Evolutionary conservation across 2,888 invertebrate genomes (phyloP).

Genomic region (Mechanitis mazaeus): DNA sequence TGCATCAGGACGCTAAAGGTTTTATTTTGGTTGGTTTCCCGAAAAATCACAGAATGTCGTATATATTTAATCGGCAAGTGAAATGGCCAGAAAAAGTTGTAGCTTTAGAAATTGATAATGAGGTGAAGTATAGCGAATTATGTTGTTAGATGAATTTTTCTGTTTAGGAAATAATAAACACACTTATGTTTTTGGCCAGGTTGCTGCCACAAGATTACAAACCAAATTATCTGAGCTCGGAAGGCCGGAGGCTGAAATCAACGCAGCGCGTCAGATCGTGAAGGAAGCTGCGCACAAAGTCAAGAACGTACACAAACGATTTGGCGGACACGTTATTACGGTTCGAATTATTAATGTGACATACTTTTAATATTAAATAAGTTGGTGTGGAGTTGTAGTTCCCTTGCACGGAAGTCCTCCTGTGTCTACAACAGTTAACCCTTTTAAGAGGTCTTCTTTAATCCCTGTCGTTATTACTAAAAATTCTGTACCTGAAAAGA

Average conservation of each 20-base stretch:
- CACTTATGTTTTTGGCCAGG: conserved; percentile 34
- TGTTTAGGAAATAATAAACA: too few relatives aligned
- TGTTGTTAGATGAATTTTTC: too few relatives aligned
- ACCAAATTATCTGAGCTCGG: conserved; percentile 66
- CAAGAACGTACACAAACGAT: conserved; percentile 64
- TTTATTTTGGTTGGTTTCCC: conserved; percentile 77
- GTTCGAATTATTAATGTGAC: conserved; percentile 15
- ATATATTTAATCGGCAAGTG: conserved; percentile 65
- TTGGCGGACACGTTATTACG: conserved; percentile 52
- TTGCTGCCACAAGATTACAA: conserved; percentile 64
- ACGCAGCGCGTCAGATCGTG: conserved; percentile 64
- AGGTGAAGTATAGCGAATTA: conserved; percentile 38
- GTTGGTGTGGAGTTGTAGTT: not conserved
- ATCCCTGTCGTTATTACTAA: too few relatives aligned
- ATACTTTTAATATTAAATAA: not conserved
- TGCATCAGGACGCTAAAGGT: conserved; percentile 63
- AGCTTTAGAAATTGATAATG: conserved; percentile 64
- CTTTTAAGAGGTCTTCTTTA: too few relatives aligned
- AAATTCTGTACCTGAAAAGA: too few relatives aligned
- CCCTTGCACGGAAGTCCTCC: not conserved
- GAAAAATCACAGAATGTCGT: conserved; percentile 69
- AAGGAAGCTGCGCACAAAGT: conserved; percentile 64
- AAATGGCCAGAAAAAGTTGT: conserved; percentile 72
- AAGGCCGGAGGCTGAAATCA: conserved; percentile 63
- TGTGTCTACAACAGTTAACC: too few relatives aligned